These are phyloP conservation scores for Muschampia plurimacula DNA, from an alignment of 2,888 invertebrate genomes.

Conservation along the genomic window DNA sequence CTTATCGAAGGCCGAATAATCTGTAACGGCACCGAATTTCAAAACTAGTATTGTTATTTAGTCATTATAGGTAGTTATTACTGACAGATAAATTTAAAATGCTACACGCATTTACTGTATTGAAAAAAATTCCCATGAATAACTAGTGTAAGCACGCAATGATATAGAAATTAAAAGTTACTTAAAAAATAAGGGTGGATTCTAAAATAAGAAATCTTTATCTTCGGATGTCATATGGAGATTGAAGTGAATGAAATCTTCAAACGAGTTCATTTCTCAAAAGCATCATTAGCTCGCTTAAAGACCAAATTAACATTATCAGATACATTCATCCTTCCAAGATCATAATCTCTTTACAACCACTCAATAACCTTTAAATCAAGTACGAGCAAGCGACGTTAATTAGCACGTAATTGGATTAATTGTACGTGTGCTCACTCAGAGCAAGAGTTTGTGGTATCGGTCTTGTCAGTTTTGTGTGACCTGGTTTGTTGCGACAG, in stretches of 20 bases:
- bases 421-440: conserved; percentile 51
- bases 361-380: conserved; percentile 30
- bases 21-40: too few species aligned
- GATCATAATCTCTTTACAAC: conserved; percentile 23
- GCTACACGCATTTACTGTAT: too few species aligned
- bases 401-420: conserved; percentile 49
- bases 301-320: conserved; percentile 10
- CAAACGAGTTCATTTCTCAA: neutral
- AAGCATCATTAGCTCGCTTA: neutral
- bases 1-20: too few species aligned
- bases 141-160: too few species aligned
- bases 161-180: too few species aligned
- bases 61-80: too few species aligned
- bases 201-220: neutral
- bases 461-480: conserved; percentile 59
- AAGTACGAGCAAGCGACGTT: conserved; percentile 8
- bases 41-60: too few species aligned
- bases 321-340: conserved; percentile 4
- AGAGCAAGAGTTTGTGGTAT: conserved; percentile 43
- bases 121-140: too few species aligned
- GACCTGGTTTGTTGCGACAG: conserved; percentile 58
- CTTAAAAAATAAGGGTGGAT: neutral
- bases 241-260: neutral
- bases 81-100: too few species aligned
- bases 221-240: neutral